Base-by-base conservation (phyloP, 2,113 vertebrate genomes). In the Neodontobutis hainanensis region DNA sequence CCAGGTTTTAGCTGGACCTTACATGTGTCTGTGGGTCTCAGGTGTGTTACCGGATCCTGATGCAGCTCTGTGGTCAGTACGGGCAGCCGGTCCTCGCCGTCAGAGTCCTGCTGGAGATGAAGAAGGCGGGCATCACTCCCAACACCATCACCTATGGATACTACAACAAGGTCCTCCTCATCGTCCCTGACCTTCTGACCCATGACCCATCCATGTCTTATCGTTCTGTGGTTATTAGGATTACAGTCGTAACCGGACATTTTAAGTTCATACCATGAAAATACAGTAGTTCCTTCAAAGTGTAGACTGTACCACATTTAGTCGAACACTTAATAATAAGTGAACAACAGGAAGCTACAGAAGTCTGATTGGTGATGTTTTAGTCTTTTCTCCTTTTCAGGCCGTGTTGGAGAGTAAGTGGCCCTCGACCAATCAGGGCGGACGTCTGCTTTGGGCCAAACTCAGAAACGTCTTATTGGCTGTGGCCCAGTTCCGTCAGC, bases 31-130 rank as follows among this genome's bases (percentile, higher is more conserved):
- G 9, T 27, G 16, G 65, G 62, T 63, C 16, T 2, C 83, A 98
- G 97, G 96, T 98, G 11, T 99, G 97, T 12, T 98, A 99, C 88
- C 92, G 96, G 16, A 95, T 96, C 72, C 90, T 99, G 75, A 97
- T 99, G 97, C 97, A 99, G 92, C 90, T 99, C 0, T 99, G 97
- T 0, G 95, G 96, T 48, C 96, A 95, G 85, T 97, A 98, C 0
- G 97, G 97, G 0, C 94, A 99, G 85, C 97, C 97, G 0, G 94
- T 99, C 61, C 92, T 99, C 0, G 97, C 97, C 0, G 96, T 99
- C n/a, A 73, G 95, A 0, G 97, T 98, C 48, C 89, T 98, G 84
- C 89, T 98, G 65, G 97, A 98, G 89, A 99, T 99, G 97, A 95
- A 95, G 35, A 95, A 95, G 56, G 96, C 95, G 0, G 96, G 96